phyloP scores from a whole-genome alignment of 64 coral and sea anemone genomes.

The Pocillopora damicornis region DNA sequence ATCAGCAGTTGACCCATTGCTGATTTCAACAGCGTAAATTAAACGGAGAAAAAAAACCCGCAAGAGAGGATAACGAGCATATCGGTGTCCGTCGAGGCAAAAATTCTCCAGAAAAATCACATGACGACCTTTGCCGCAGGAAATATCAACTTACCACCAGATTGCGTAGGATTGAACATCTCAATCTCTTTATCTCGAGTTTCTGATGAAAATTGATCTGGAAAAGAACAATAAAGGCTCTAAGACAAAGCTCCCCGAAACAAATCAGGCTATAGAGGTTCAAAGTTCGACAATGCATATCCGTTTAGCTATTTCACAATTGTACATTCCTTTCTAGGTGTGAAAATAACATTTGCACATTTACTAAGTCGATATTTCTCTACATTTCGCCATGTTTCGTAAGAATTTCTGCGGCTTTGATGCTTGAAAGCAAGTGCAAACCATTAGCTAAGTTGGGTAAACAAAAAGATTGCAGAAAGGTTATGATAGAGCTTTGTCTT shows the following conservation, averaged over 20 bases:
- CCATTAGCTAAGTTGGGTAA: neutral
- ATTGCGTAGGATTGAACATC: conserved; percentile 4
- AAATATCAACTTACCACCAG: conserved; percentile 7
- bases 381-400: neutral
- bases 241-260: neutral
- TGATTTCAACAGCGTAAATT: too few species aligned
- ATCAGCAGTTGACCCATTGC: too few species aligned
- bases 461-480: neutral
- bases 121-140: too few species aligned
- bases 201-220: conserved; percentile 21
- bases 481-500: neutral
- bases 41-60: too few species aligned
- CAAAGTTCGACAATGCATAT: neutral
- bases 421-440: neutral
- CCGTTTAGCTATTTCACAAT: neutral
- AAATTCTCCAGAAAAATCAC: too few species aligned
- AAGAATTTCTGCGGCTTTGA: neutral
- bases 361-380: neutral
- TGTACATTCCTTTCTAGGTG: neutral
- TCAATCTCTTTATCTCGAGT: conserved; percentile 20
- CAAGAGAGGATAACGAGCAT: too few species aligned
- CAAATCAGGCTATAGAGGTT: neutral
- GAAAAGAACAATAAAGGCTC: neutral
- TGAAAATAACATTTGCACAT: neutral
- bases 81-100: too few species aligned